Base-by-base conservation (phyloP, 2,797 vertebrate genomes). In the Pempheris klunzingeri region DNA sequence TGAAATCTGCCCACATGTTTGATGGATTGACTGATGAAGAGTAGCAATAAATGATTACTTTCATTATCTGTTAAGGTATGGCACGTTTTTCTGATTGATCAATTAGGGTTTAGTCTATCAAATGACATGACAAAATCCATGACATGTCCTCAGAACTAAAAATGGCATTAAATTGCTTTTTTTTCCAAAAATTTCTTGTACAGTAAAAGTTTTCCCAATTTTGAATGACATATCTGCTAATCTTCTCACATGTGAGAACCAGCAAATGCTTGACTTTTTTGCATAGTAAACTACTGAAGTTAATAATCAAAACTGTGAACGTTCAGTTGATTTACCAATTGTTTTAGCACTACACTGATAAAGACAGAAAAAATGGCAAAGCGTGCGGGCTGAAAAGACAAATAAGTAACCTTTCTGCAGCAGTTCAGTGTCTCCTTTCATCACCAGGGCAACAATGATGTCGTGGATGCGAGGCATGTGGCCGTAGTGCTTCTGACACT, bases 381-480 rank as follows among this genome's bases (percentile, higher is more conserved):
- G 17, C 0, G 4, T 26, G 38, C 0, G 3, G 26, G 1, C 1
- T 55, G 4, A 18, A 44, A 2, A 44, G 43, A 43, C 7, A 53
- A 20, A 53, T 50, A 36, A 87, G 88, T 76, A 50, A 99, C 98
- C 96, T 97, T 97, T 98, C 66, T 98, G 96, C 74, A 99, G 95
- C 24, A 95, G 92, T 28, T 97, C 96, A 0, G 96, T 95, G 24
- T 98, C 94, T 84, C 96, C 97, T 80, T 95, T 96, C 84, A 99
- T 94, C 92, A 99, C 91, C 88, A 99, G 92, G 62, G 22, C 90
- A 17, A 97, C 96, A 26, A 95, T 87, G 91, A 99, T 63, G 76
- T 96, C 94, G 63, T 99, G 97, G 69, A 96, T 87, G 66, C 95
- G 93, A 65, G 97, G 96, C 66, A 96, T 32, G 53, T 89, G 71